Evolutionary conservation across 2,888 invertebrate species (phyloP).

Genomic region (Eristalinus sepulchralis): DNA sequence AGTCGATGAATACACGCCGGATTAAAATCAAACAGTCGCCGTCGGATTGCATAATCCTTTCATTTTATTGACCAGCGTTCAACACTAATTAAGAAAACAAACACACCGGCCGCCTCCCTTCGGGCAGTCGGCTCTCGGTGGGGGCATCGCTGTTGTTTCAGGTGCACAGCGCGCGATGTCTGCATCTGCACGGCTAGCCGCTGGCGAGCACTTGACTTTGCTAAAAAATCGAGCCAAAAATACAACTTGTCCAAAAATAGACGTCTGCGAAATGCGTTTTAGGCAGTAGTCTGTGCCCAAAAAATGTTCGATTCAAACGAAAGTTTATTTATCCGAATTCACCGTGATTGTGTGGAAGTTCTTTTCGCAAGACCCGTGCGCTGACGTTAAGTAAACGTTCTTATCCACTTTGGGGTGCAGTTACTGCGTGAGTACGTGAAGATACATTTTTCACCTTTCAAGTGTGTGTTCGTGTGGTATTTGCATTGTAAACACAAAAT

Average conservation of each 20-base stretch:
- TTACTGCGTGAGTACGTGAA: conserved; percentile 7
- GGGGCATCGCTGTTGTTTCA: conserved; percentile 17
- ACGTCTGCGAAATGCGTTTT: conserved; percentile 15
- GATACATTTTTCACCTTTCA: neutral
- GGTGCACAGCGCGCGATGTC: conserved; percentile 2
- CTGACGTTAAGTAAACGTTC: conserved; percentile 29
- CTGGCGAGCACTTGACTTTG: conserved; percentile 46
- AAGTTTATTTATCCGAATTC: conserved; percentile 37
- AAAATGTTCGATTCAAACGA: conserved; percentile 18
- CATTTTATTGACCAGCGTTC: neutral
- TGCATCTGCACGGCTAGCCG: neutral
- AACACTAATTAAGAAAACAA: conserved; percentile 2
- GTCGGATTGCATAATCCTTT: neutral
- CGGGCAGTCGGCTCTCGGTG: neutral
- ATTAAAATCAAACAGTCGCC: neutral
- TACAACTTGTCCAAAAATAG: conserved; percentile 42
- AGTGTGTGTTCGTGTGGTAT: conserved; percentile 4
- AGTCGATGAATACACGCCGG: neutral
- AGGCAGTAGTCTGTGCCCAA: conserved; percentile 16
- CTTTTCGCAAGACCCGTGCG: conserved; percentile 5
- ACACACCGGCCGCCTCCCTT: neutral
- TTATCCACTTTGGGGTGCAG: conserved; percentile 16
- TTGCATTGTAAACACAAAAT: conserved; percentile 16
- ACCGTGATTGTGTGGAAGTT: conserved; percentile 22
- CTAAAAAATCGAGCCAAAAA: conserved; percentile 43